A percentile compares a stretch with the other conserved stretches of the same genome.
phyloP scores from a whole-genome alignment of 1,140 invertebrate species.

The Calosoma granatense region DNA sequence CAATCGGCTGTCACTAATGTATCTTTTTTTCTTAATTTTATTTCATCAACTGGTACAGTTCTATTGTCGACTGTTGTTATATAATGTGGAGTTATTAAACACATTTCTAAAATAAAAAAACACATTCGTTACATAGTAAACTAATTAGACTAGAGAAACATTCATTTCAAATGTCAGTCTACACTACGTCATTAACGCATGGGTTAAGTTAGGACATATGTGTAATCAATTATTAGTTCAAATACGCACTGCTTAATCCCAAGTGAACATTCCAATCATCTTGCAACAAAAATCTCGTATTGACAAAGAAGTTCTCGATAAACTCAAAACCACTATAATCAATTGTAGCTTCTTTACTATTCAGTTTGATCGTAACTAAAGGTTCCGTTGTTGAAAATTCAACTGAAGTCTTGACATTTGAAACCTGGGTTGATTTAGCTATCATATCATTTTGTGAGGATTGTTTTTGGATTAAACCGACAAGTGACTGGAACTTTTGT shows the following conservation, averaged over 20 bases:
- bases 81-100: slow-evolving; percentile 21
- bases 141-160: no score
- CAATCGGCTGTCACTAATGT: slow-evolving; percentile 26
- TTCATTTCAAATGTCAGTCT: no score
- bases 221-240: no score
- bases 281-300: neutral
- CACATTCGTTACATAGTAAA: neutral
- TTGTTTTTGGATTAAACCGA: slow-evolving; percentile 23
- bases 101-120: slow-evolving; percentile 21
- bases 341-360: slow-evolving; percentile 18
- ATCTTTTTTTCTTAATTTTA: slow-evolving; percentile 13
- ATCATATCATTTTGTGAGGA: neutral
- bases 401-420: slow-evolving; percentile 22
- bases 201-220: no score
- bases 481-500: slow-evolving; percentile 11
- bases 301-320: slow-evolving; percentile 1
- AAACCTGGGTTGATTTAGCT: slow-evolving; percentile 16
- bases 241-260: neutral
- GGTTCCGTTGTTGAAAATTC: slow-evolving; percentile 17
- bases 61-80: slow-evolving; percentile 27
- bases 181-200: no score
- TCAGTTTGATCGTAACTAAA: slow-evolving; percentile 18
- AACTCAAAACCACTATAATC: neutral
- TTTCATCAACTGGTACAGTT: slow-evolving; percentile 19
- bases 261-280: neutral